Percentiles rank a stretch among this genome's conserved stretches.
Evolutionary conservation across 2,113 vertebrate genomes (phyloP).

Genomic region (Myotis yumanensis): DNA sequence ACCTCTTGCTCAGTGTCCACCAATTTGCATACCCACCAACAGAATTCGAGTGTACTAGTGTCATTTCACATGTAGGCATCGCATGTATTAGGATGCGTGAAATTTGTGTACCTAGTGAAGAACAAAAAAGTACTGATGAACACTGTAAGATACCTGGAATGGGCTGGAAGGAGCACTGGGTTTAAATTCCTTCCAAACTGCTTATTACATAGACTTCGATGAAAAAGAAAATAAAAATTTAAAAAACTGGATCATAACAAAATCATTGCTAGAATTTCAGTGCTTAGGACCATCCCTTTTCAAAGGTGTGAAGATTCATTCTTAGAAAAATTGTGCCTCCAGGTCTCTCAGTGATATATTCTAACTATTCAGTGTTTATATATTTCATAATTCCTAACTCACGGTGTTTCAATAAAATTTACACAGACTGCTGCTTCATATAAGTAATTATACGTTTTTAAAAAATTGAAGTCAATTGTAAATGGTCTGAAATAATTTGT

Average conservation of each 20-base stretch:
- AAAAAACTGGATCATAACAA: background rate
- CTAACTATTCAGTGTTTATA: constrained; percentile 54
- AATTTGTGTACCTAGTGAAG: background rate
- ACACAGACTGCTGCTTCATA: background rate
- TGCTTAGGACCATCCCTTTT: constrained; percentile 39
- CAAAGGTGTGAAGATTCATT: background rate
- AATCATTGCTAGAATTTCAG: constrained; percentile 14
- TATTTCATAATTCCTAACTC: constrained; percentile 32
- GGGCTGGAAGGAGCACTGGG: background rate
- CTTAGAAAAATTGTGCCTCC: background rate
- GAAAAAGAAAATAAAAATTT: background rate
- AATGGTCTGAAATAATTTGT: constrained; percentile 56
- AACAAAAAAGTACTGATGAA: background rate
- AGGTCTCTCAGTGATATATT: constrained; percentile 16
- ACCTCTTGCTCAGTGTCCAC: background rate
- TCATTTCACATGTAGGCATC: background rate
- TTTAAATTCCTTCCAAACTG: background rate
- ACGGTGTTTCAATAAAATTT: constrained; percentile 38
- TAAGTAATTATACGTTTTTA: constrained; percentile 54
- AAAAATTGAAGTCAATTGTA: constrained; percentile 1
- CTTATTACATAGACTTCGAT: background rate
- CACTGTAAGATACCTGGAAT: background rate
- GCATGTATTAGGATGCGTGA: background rate
- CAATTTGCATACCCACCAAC: background rate
- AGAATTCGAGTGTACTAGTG: background rate